Evolutionary conservation across 2,888 invertebrate species (phyloP).

Genomic region (Entomobrya proxima): DNA sequence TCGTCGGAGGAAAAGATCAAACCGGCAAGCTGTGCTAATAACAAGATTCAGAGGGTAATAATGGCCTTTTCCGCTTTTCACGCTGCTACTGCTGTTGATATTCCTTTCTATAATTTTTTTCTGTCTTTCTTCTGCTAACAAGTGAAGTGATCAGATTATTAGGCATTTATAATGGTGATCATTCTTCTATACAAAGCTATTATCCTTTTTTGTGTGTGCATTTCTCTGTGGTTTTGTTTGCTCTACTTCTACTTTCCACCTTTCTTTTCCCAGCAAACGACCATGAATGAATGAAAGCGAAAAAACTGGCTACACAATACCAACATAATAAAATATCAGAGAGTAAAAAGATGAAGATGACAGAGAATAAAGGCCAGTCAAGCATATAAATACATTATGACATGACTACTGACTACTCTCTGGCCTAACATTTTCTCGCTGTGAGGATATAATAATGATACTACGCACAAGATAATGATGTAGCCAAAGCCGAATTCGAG

Average conservation of each 20-base stretch:
- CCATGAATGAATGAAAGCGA: neutral
- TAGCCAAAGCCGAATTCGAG: too few relatives aligned
- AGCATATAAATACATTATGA: too few relatives aligned
- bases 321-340: too few relatives aligned
- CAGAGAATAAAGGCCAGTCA: neutral
- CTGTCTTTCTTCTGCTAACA: too few relatives aligned
- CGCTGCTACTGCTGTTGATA: too few relatives aligned
- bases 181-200: neutral
- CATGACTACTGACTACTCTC: neutral
- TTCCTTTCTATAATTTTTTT: too few relatives aligned
- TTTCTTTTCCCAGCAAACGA: slow-evolving; percentile 4
- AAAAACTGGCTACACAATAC: too few relatives aligned
- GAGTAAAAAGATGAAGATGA: neutral
- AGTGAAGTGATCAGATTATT: neutral
- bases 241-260: slow-evolving; percentile 22
- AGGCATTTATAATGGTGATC: neutral
- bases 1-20: too few relatives aligned
- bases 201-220: neutral
- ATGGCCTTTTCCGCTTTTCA: too few relatives aligned
- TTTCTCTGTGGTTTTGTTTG: slow-evolving; percentile 29
- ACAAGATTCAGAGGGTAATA: too few relatives aligned
- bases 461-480: neutral
- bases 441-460: neutral
- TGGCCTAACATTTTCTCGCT: neutral
- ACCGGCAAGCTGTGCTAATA: too few relatives aligned